Percentiles rank a stretch among this genome's conserved stretches.
These are phyloP conservation scores for Sarotherodon lohbergeri DNA, from an alignment of 2,113 vertebrate genomes.

Conservation along the genomic window DNA sequence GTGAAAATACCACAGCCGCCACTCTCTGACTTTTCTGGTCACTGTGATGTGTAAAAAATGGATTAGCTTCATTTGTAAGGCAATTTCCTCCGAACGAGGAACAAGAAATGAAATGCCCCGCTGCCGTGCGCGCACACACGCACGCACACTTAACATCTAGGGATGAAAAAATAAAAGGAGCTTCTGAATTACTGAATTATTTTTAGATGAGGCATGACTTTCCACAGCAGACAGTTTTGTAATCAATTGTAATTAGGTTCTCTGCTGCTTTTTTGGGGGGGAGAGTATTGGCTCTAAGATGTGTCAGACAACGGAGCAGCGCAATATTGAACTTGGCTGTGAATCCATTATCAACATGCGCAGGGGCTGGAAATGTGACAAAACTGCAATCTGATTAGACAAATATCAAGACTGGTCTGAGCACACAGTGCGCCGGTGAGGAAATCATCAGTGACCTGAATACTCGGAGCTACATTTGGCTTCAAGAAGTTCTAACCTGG, in stretches of 20 bases:
- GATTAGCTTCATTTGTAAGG: constrained; percentile 50
- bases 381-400: constrained; percentile 41
- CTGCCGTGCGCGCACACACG: background rate
- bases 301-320: background rate
- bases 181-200: constrained; percentile 30
- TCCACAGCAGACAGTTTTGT: constrained; percentile 22
- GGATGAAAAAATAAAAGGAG: background rate
- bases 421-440: background rate
- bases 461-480: background rate
- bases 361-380: constrained; percentile 39
- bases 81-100: constrained; percentile 36
- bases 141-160: background rate
- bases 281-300: constrained; percentile 1
- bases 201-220: constrained; percentile 39
- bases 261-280: constrained; percentile 1
- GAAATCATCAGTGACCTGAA: constrained; percentile 11
- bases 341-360: constrained; percentile 43
- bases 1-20: background rate
- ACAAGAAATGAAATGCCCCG: constrained; percentile 18
- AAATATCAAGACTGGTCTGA: constrained; percentile 1
- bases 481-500: background rate
- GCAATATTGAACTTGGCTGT: constrained; percentile 31
- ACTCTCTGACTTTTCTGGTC: background rate
- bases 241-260: constrained; percentile 62
- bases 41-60: constrained; percentile 42